These are phyloP conservation scores for Zaprionus kolodkinae DNA, from an alignment of 1,140 invertebrate genomes.

Conservation along the genomic window DNA sequence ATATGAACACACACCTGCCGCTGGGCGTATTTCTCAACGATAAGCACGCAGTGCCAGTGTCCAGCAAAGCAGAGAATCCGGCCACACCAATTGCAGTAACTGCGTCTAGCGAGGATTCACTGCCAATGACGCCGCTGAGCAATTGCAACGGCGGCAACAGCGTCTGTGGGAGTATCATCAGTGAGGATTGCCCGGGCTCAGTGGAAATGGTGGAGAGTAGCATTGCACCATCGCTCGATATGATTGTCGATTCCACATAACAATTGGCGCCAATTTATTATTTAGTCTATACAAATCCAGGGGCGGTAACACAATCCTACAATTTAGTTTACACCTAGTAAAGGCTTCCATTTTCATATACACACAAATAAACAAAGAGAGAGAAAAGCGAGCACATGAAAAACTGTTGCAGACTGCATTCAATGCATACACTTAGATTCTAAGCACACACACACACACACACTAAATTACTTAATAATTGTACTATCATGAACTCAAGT, in stretches of 20 bases:
- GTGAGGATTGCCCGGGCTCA: constrained; percentile 61
- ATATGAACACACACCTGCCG: constrained; percentile 68
- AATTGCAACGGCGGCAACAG: constrained; percentile 34
- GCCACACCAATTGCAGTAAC: neutral
- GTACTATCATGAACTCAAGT: constrained; percentile 1
- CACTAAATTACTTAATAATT: constrained; percentile 1
- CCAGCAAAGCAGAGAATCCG: constrained; percentile 30
- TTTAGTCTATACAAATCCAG: constrained; percentile 61
- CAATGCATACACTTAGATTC: constrained; percentile 61
- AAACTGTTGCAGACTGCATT: constrained; percentile 65
- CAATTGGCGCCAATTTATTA: constrained; percentile 56
- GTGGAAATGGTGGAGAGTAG: constrained; percentile 61
- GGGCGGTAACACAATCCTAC: constrained; percentile 45
- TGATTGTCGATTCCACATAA: constrained; percentile 61
- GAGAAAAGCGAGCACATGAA: constrained; percentile 39
- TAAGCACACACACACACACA: constrained; percentile 25
- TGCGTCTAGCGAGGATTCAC: constrained; percentile 20
- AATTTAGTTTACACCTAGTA: constrained; percentile 49
- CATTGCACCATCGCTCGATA: constrained; percentile 45
- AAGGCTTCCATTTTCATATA: constrained; percentile 54
- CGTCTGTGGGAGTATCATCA: constrained; percentile 22
- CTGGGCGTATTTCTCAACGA: constrained; percentile 66
- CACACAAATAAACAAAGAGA: constrained; percentile 31
- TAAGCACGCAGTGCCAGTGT: constrained; percentile 36
- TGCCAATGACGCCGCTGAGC: constrained; percentile 43